Evolutionary conservation across 2,113 vertebrate species (phyloP), one percentile per base, ranked within the genome.

Genomic region (Bufo bufo): DNA sequence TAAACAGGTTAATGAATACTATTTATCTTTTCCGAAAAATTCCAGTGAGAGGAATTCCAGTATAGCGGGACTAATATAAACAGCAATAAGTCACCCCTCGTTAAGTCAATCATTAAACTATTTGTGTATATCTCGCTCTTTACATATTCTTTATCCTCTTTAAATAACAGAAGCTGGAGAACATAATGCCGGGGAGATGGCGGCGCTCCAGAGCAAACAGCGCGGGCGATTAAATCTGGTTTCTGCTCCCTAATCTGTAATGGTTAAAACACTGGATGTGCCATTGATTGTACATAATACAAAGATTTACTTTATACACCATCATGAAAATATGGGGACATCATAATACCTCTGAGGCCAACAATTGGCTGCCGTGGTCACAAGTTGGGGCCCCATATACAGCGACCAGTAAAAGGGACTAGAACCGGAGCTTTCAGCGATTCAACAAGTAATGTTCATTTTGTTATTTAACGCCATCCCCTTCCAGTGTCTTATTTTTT

Each of bases 91-190:
- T 43, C 66, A 58, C 17, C 23, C n/a, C 66, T 52, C 10, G 85
- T 54, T 65, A 65, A 52, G 47, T 77, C 61, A 87, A 79, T 56
- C 59, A 69, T 79, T 47, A 69, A 43, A 54, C 49, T 54, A 66
- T 69, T 79, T 87, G 77, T 79, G 16, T 61, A 56, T 54, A 63
- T 65, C 66, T 78, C 66, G 7, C 61, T 69, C 59, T 79, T 50
- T 65, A 77, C 47, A 56, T 66, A 79, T 45, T 43, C 52, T 33
- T 85, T 43, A 79, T 65, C 49, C 75, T 45, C 45, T 79, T 45
- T 52, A 69, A 61, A 69, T 80, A 69, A 80, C n/a, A 69, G 59
- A 61, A 85, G 71, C 84, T 63, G 49, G 72, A 85, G 71, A 77
- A 77, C 45, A 77, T 77, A 45, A 77, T 61, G 77, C 33, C n/a